phyloP scores from a whole-genome alignment of 2,113 vertebrate genomes.

The Delphinapterus leucas region DNA sequence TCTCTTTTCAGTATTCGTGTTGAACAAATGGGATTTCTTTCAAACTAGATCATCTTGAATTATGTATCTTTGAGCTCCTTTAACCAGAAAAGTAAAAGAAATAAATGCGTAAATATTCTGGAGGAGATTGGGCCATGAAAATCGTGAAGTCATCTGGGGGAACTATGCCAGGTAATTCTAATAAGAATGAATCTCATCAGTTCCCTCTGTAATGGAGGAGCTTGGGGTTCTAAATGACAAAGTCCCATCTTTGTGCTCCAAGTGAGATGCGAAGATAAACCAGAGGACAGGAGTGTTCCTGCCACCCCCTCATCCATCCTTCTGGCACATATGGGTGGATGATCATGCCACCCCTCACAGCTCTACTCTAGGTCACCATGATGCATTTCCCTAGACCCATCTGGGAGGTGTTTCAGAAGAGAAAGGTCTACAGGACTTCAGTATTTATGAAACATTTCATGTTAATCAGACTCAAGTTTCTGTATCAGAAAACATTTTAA shows the following conservation, averaged over 20 bases:
- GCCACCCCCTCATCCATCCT: background rate
- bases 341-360: background rate
- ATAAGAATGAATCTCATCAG: background rate
- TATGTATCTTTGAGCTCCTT: background rate
- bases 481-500: background rate
- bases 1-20: constrained; percentile 33
- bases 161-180: background rate
- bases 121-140: background rate
- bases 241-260: background rate
- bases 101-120: background rate
- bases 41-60: constrained; percentile 30
- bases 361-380: background rate
- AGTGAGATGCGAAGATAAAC: background rate
- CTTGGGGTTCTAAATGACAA: background rate
- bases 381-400: background rate
- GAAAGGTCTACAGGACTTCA: background rate
- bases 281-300: background rate
- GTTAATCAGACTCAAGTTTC: background rate
- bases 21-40: background rate
- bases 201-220: background rate
- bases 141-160: background rate
- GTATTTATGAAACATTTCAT: background rate
- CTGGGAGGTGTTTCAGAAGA: constrained; percentile 14
- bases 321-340: background rate
- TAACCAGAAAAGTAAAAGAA: constrained; percentile 20